phyloP scores from a whole-genome alignment of 1,140 invertebrate genomes.

The Drosophila auraria region DNA sequence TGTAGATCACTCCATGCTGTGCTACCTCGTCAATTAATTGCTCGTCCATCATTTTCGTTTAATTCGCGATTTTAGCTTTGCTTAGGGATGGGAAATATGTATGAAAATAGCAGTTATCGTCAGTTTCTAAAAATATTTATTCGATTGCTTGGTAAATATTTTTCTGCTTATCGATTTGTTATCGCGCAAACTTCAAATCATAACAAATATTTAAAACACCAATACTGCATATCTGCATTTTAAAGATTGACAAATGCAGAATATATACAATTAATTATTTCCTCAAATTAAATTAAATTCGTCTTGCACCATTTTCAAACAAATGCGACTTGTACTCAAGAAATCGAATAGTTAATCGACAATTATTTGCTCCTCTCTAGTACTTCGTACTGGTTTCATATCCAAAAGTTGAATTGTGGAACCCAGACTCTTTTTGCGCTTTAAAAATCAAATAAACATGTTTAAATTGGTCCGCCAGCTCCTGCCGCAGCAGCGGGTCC shows the following conservation, averaged over 20 bases:
- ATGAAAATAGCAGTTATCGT: not conserved
- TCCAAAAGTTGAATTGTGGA: constrained; percentile 9
- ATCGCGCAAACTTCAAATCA: not conserved
- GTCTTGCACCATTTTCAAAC: too few species aligned
- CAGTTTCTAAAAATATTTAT: not conserved
- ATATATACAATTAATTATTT: too few species aligned
- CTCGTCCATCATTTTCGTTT: constrained; percentile 82
- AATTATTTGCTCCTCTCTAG: not conserved
- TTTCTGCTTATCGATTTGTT: too few species aligned
- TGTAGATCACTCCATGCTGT: constrained; percentile 82
- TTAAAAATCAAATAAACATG: constrained; percentile 41
- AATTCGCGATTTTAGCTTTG: constrained; percentile 23
- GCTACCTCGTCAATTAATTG: constrained; percentile 83
- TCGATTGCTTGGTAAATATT: not conserved
- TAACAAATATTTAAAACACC: not conserved
- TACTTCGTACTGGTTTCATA: constrained; percentile 15
- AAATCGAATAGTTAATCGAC: not conserved
- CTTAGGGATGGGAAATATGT: not conserved
- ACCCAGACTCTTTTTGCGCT: not conserved
- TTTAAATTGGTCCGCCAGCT: constrained; percentile 60
- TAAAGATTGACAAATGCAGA: too few species aligned
- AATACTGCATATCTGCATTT: too few species aligned
- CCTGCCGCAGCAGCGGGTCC: constrained; percentile 56
- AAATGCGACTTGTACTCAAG: not conserved
- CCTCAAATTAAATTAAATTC: too few species aligned